A percentile compares a stretch with the other conserved stretches of the same genome.
Conservation (phyloP, 1,140 invertebrate species). For the Temnothorax nylanderi region DNA sequence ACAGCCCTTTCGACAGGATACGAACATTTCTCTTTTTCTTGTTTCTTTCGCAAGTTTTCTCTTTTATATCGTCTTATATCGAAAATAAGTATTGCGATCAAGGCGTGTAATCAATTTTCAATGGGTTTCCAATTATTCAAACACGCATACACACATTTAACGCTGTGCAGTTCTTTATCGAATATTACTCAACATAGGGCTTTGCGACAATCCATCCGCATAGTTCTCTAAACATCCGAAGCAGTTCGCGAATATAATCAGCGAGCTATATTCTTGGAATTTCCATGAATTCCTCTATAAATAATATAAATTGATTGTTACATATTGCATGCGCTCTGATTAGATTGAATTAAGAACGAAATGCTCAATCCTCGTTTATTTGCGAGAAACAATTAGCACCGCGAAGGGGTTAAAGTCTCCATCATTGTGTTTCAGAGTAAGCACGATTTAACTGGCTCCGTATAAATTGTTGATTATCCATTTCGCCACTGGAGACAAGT, state of each 20-base stretch:
- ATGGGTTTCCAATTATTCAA: background rate
- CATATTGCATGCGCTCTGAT: background rate
- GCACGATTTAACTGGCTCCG: conserved; percentile 29
- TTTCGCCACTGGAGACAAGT: conserved; percentile 34
- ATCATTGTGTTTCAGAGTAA: background rate
- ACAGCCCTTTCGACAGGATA: conserved; percentile 10
- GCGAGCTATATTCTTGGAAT: background rate
- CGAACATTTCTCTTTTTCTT: background rate
- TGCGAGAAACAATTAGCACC: background rate
- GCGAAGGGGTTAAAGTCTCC: background rate
- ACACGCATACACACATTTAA: background rate
- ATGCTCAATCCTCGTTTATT: background rate
- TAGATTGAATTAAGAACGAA: background rate
- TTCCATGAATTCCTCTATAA: background rate
- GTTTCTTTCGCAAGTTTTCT: background rate
- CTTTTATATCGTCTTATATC: background rate
- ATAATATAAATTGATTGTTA: conserved; percentile 2
- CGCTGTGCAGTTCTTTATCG: background rate
- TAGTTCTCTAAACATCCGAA: background rate
- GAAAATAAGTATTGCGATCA: background rate
- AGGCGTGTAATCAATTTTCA: background rate
- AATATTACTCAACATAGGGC: background rate
- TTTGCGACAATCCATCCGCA: background rate
- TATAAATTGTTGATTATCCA: conserved; percentile 42
- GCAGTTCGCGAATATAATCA: background rate